Evolutionary conservation across 2,113 vertebrate species (phyloP), one percentile per base, ranked within the genome.

Genomic region (Pan paniscus): DNA sequence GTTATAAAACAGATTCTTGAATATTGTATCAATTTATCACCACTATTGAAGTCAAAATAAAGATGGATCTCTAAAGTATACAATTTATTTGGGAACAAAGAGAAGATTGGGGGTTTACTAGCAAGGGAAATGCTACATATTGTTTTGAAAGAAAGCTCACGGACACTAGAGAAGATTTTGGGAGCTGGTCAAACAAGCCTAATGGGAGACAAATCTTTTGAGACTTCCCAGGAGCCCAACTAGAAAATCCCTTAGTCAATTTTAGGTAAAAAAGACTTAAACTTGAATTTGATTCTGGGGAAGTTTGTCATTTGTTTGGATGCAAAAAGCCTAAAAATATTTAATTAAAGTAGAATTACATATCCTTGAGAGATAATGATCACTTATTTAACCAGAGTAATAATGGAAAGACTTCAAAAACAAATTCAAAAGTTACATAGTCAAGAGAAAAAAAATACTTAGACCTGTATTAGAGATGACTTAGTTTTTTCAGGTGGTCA

Each of bases 1-100:
- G 40, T 95, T 96, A 96, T 73, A 59, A 95, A 94, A 75, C 11
- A 83, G 76, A 6, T 12, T 59, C 16, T 57, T 80, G 70, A 89
- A 38, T 84, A 89, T 57, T 73, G 0, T 75, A 72, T 79, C 48
- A 38, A 14, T 93, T 97, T 43, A 73, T 40, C 95, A 94, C 93
- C 18, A 43, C 16, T 46, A n/a, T 18, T 38, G 70, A 73, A 73
- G 38, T 70, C 18, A 73, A 40, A 73, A 72, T 22, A 72, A n/a
- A 72, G 20, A 38, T 40, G n/a, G 20, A 40, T 40, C 38, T 73
- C 70, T 40, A 73, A 73, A 73, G 40, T 73, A 23, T 40, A 40
- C 23, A 9, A 23, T 73, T 73, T 6, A 73, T 73, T 40, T 73
- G 20, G 20, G 38, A 40, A 40, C 70, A 38, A 38, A 73, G 70